phyloP scores from a whole-genome alignment of 2,797 vertebrate species.

The Brachyrhaphis roseni region DNA sequence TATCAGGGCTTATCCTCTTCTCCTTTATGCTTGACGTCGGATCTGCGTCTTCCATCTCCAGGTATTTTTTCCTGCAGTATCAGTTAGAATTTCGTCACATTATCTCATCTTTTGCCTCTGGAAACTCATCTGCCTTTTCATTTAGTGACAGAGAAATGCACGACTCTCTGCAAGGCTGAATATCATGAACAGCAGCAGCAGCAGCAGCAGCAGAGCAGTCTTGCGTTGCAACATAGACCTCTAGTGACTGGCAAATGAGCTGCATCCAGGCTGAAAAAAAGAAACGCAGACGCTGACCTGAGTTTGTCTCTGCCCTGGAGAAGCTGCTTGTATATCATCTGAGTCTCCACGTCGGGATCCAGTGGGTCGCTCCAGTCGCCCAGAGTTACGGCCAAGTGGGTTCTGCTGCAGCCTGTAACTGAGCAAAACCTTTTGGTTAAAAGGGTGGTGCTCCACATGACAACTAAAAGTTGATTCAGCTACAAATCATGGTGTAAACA shows the following conservation, averaged over 20 bases:
- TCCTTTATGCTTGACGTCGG: slow-evolving; percentile 61
- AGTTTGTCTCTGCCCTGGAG: slow-evolving; percentile 86
- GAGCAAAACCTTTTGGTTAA: slow-evolving; percentile 25
- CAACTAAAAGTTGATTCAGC: neutral
- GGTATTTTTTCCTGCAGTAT: slow-evolving; percentile 73
- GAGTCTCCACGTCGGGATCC: slow-evolving; percentile 87
- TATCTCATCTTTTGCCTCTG: slow-evolving; percentile 12
- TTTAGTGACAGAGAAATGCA: neutral
- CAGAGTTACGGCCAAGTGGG: slow-evolving; percentile 88
- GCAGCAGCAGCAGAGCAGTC: neutral
- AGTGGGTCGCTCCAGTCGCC: slow-evolving; percentile 91
- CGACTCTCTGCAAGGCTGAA: slow-evolving; percentile 12
- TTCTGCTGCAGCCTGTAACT: slow-evolving; percentile 89
- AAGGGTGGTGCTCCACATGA: neutral
- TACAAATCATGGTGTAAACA: neutral
- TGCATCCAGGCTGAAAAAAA: slow-evolving; percentile 29
- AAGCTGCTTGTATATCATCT: slow-evolving; percentile 89
- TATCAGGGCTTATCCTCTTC: slow-evolving; percentile 50
- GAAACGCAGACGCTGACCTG: slow-evolving; percentile 76
- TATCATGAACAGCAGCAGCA: slow-evolving; percentile 4
- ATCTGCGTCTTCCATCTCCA: slow-evolving; percentile 71
- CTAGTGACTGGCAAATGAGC: slow-evolving; percentile 66
- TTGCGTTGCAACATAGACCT: slow-evolving; percentile 66
- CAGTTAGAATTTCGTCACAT: slow-evolving; percentile 29
- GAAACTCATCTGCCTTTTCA: slow-evolving; percentile 9